A percentile compares a stretch with the other conserved stretches of the same genome.
Evolutionary conservation across 2,113 vertebrate species (phyloP).

Genomic region (Poecilia latipinna): DNA sequence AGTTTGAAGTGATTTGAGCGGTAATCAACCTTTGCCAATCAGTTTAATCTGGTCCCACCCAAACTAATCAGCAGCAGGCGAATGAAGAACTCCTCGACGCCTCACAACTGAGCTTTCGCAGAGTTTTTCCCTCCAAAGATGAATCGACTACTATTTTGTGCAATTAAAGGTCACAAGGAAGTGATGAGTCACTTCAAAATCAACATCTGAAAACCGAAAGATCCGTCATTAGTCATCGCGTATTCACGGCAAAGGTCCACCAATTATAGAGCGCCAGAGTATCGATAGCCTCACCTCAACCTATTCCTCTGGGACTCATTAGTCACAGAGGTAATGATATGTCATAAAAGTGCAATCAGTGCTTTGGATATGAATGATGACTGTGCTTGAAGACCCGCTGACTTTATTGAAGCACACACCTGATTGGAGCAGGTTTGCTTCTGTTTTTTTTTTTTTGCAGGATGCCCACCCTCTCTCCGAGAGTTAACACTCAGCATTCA

Average conservation of each 20-base stretch:
- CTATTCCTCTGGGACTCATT: slow-evolving; percentile 54
- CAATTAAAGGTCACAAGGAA: slow-evolving; percentile 70
- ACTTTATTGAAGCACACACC: slow-evolving; percentile 23
- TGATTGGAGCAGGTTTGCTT: slow-evolving; percentile 53
- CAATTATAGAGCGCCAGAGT: slow-evolving; percentile 37
- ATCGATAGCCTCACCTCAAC: slow-evolving; percentile 66
- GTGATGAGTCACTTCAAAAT: slow-evolving; percentile 70
- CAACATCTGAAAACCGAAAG: slow-evolving; percentile 47
- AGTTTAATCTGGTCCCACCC: slow-evolving; percentile 56
- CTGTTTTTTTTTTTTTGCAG: slow-evolving; percentile 54
- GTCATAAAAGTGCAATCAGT: slow-evolving; percentile 61
- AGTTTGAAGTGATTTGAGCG: slow-evolving; percentile 55
- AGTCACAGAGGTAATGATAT: slow-evolving; percentile 62
- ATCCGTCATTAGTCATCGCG: slow-evolving; percentile 61
- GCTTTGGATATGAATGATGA: slow-evolving; percentile 48
- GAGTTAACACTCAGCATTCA: slow-evolving; percentile 32
- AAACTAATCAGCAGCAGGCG: slow-evolving; percentile 64
- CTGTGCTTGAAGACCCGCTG: slow-evolving; percentile 9
- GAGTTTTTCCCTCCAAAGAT: slow-evolving; percentile 37
- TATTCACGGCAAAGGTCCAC: slow-evolving; percentile 58
- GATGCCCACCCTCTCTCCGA: slow-evolving; percentile 2
- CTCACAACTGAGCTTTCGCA: slow-evolving; percentile 28
- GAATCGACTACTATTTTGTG: slow-evolving; percentile 39
- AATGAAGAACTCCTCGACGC: slow-evolving; percentile 23
- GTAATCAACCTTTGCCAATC: slow-evolving; percentile 63